Base-by-base conservation (phyloP, 1,140 invertebrate genomes). In the Drosophila grimshawi region DNA sequence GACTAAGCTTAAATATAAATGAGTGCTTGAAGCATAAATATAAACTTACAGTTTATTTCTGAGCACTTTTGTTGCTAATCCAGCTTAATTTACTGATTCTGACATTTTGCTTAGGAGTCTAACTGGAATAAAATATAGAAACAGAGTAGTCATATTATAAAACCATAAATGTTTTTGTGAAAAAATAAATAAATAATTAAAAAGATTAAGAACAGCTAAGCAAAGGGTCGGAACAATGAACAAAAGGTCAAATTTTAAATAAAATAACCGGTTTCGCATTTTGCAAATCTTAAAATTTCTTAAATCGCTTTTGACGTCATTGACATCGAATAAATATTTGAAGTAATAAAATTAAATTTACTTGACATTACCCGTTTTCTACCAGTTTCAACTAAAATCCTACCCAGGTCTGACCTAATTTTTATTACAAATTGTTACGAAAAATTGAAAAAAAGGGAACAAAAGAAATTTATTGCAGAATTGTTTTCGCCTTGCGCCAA, bases 221-320 rank as follows among this genome's bases (percentile, higher is more conserved):
- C 48, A 67, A 73, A 55, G 70, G 64, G 64, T 41, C 53, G 4
- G 46, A 74, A 49, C 51, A 68, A 67, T 46, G 46, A 71, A 69
- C 79, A 75, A 86, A 86, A 86, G 83, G 83, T 86, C 80, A 89
- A 70, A 46, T 83, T 80, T 69, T 46, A 49, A 52, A 65, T 61
- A 71, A 71, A 56, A 56, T 45, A 81, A 86, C 85, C 81, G 48
- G 85, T 86, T 86, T 78, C 33, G 45, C 69, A 86, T 70, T 70
- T 66, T 27, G 41, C 51, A 65, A 76, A 70, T 48, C 49, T 56
- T 29, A 78, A 70, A 72, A 65, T 78, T 19, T 19, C 19, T 0
- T 68, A 83, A 88, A 78, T 70, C 78, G 70, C 80, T 65, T 67
- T 70, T 41, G 67, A 78, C 78, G 76, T 86, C 77, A 78, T 70